These are phyloP conservation scores for Panagrolaimus sp. DNA, from an alignment of 1,140 invertebrate genomes.

Conservation along the genomic window DNA sequence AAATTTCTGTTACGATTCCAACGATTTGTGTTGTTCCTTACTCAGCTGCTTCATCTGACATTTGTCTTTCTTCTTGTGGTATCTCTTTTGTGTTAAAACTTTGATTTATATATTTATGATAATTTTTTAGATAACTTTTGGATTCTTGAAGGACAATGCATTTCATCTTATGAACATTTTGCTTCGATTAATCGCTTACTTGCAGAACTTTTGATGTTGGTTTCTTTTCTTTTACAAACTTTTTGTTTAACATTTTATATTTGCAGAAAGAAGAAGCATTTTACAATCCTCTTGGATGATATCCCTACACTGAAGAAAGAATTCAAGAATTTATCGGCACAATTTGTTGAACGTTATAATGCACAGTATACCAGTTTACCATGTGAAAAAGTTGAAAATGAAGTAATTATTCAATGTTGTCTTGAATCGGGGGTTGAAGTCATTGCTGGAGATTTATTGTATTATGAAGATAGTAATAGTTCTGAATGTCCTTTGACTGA, in stretches of 20 bases:
- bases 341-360: not conserved
- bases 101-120: too few species aligned
- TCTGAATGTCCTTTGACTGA: not conserved
- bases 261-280: conserved; percentile 3
- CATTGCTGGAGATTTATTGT: not conserved
- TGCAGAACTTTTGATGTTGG: not conserved
- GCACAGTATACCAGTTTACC: not conserved
- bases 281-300: not conserved
- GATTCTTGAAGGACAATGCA: conserved; percentile 3
- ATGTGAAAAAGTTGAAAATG: not conserved
- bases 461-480: not conserved
- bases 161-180: conserved; percentile 2
- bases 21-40: too few species aligned
- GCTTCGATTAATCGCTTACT: not conserved
- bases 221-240: not conserved
- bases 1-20: too few species aligned
- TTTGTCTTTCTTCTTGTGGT: too few species aligned
- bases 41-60: too few species aligned
- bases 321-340: not conserved
- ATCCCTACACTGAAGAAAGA: not conserved
- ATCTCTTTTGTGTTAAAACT: too few species aligned
- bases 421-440: not conserved
- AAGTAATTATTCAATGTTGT: not conserved
- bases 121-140: not conserved
- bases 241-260: not conserved